Evolutionary conservation across 2,888 invertebrate species (phyloP), one percentile per base, ranked within the genome.

Genomic region (Hirtodrosophila duncani): DNA sequence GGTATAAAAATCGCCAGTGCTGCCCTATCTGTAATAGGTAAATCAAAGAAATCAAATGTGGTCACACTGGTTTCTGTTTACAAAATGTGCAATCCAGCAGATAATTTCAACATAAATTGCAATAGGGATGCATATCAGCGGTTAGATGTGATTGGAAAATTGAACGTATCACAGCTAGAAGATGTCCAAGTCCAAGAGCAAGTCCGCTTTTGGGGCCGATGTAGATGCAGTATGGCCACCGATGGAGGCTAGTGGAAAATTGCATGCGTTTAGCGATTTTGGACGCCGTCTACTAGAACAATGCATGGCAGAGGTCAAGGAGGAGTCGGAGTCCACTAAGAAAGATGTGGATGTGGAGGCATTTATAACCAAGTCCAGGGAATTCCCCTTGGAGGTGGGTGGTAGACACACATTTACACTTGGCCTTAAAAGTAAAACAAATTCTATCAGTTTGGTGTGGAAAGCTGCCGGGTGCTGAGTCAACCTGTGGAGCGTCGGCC

Each of bases 381-480:
- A 72, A 9, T 84, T 84, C 49, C 84, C 84, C 0, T 23, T 83
- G 1, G 55, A 72, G 77, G 84, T 85, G 26, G 5, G 66, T 59
- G 5, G 8, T 8, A 37, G 9, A 11, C 0, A 17, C 4, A 7
- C 7, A 11, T 9, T 20, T 4, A 10, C 7, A 8, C 4, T 4
- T 18, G 10, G 2, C 7, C 8, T 7, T 14, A 1, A 3, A 11
- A 20, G 7, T 7, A 1, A 14, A 13, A 8, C 0, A 1, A 13
- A 13, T 14, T 36, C 10, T 18, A 29, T 34, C 1, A 86, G 85
- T 86, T 86, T 45, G 85, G 85, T n/a, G 83, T 84, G 2, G 67
- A 84, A 9, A 81, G 72, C 3, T 86, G 86, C 13, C 81, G 84
- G 1, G 72, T 85, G 0, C 23, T 63, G 2, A 72, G 68, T 3